Conservation (phyloP, 2,113 vertebrate genomes). For the Echinops telfairi region DNA sequence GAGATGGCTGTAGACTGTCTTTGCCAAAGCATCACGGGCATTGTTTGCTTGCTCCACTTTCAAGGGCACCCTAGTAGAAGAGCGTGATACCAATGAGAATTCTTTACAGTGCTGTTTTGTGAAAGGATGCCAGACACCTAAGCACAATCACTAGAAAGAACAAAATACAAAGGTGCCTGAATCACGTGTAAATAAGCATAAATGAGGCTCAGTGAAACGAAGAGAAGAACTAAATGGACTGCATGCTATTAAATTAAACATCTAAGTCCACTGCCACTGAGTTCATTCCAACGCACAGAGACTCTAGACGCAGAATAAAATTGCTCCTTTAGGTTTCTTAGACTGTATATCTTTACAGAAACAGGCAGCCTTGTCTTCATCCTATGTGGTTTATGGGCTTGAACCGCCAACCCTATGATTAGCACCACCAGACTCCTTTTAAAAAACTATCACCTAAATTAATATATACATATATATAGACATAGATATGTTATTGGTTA, state of each 20-base stretch:
- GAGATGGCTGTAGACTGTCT: constrained; percentile 96
- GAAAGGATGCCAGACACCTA: background rate
- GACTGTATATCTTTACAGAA: no score
- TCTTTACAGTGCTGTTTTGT: background rate
- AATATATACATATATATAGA: no score
- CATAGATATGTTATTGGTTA: background rate
- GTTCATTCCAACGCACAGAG: no score
- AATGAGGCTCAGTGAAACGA: background rate
- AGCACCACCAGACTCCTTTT: no score
- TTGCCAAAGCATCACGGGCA: constrained; percentile 96
- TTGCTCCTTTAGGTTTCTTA: background rate
- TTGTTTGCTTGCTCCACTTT: constrained; percentile 99
- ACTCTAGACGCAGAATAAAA: no score
- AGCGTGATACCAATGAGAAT: background rate
- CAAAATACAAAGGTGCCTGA: background rate
- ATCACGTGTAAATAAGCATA: background rate
- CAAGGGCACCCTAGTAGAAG: constrained; percentile 92
- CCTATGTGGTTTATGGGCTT: no score
- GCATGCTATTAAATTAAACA: background rate
- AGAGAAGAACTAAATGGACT: background rate
- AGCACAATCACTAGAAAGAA: background rate
- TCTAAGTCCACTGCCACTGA: background rate
- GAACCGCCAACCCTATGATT: no score
- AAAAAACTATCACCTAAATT: no score
- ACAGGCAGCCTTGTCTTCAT: no score